phyloP scores from a whole-genome alignment of 2,888 invertebrate genomes.

The Agonopterix subpropinquella region DNA sequence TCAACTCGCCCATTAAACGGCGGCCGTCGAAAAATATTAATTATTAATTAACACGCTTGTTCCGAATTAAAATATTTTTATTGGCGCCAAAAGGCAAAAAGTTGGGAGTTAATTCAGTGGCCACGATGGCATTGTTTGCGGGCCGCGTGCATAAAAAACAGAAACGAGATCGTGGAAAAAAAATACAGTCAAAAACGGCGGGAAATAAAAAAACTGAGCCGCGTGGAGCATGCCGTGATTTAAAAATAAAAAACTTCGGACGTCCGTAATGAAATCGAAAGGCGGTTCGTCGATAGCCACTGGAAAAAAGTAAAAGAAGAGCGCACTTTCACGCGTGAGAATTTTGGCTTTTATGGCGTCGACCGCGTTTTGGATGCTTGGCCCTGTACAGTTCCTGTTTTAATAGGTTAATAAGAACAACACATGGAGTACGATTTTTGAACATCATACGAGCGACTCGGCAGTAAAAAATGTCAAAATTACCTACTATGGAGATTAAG shows the following conservation, averaged over 20 bases:
- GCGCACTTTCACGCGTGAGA: slow-evolving; percentile 72
- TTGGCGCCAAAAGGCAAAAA: slow-evolving; percentile 70
- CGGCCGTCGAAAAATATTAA: slow-evolving; percentile 71
- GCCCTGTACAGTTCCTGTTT: slow-evolving; percentile 27
- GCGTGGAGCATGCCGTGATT: slow-evolving; percentile 67
- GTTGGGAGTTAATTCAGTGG: slow-evolving; percentile 70
- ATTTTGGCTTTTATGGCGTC: slow-evolving; percentile 62
- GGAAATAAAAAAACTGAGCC: slow-evolving; percentile 54
- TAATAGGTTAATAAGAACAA: slow-evolving; percentile 23
- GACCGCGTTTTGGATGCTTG: slow-evolving; percentile 22
- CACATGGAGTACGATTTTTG: too few species aligned
- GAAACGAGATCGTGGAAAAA: slow-evolving; percentile 55
- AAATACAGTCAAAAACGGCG: slow-evolving; percentile 57
- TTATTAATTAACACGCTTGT: slow-evolving; percentile 68
- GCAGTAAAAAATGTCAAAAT: too few species aligned
- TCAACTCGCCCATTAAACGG: slow-evolving; percentile 65
- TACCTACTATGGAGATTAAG: too few species aligned
- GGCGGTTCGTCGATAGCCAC: slow-evolving; percentile 73
- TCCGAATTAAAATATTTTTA: slow-evolving; percentile 73
- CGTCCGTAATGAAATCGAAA: slow-evolving; percentile 76
- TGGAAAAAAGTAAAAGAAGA: slow-evolving; percentile 71
- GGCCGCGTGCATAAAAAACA: slow-evolving; percentile 66
- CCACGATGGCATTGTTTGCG: slow-evolving; percentile 72
- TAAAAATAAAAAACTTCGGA: slow-evolving; percentile 72
- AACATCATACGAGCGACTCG: too few species aligned